phyloP scores from a whole-genome alignment of 2,113 vertebrate genomes.

The Mystacornis crossleyi region DNA sequence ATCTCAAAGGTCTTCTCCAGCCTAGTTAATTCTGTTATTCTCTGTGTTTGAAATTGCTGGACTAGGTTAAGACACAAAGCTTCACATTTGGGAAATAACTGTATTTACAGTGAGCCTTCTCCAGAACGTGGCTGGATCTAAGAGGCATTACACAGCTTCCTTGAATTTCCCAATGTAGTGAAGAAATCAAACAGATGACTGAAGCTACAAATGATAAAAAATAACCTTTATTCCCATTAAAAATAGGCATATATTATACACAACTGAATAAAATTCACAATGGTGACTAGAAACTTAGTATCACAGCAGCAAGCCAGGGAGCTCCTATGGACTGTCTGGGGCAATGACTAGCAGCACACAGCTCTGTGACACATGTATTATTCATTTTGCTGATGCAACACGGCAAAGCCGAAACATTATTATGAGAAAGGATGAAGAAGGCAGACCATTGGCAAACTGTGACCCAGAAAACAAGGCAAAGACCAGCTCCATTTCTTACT shows the following conservation, averaged over 20 bases:
- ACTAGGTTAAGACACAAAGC: background rate
- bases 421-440: background rate
- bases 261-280: background rate
- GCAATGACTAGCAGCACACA: background rate
- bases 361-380: background rate
- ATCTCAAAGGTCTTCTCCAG: background rate
- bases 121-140: background rate
- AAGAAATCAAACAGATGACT: background rate
- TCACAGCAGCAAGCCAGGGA: background rate
- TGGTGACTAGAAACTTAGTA: background rate
- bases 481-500: background rate
- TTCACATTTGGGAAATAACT: background rate
- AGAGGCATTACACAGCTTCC: background rate
- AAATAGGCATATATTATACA: background rate
- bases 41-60: background rate
- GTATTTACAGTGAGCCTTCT: background rate
- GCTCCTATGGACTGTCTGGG: background rate
- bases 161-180: background rate
- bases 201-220: conserved; percentile 29
- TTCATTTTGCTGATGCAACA: background rate
- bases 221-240: conserved; percentile 46
- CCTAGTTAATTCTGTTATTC: background rate
- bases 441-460: background rate
- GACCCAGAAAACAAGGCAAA: background rate
- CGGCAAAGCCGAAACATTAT: background rate